Conservation (phyloP, 1,140 invertebrate genomes). For the Eriocheir sinensis region DNA sequence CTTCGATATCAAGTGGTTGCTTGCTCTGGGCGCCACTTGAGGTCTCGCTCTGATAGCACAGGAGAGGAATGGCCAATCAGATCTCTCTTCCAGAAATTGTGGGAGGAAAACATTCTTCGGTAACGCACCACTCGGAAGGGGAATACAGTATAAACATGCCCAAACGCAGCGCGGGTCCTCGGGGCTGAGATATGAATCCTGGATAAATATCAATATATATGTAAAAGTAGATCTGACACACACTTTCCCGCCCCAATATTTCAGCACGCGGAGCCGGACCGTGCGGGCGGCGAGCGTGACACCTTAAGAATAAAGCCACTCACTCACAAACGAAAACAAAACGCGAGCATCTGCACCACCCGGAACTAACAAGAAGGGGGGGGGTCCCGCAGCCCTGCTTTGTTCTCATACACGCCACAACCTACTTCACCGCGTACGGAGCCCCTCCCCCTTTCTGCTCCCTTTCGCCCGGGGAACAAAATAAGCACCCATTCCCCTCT, state of each 20-base stretch:
- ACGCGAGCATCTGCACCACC: slow-evolving; percentile 19
- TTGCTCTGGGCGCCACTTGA: neutral
- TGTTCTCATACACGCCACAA: neutral
- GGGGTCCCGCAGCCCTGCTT: neutral
- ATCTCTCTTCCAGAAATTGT: neutral
- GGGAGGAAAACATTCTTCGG: neutral
- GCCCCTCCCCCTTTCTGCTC: neutral
- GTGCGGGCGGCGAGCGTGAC: neutral
- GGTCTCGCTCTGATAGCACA: neutral
- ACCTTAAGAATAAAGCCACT: slow-evolving; percentile 3
- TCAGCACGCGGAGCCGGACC: neutral
- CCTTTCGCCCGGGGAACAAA: neutral
- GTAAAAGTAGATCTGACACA: neutral
- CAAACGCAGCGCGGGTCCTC: neutral
- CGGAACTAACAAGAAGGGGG: neutral
- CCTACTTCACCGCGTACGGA: neutral
- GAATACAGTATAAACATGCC: slow-evolving; percentile 10
- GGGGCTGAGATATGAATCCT: neutral
- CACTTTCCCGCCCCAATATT: neutral
- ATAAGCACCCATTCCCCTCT: neutral
- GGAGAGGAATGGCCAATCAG: neutral
- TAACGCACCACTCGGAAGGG: neutral
- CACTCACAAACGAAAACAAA: slow-evolving; percentile 24
- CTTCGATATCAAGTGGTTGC: neutral
- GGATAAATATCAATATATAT: slow-evolving; percentile 17